phyloP scores from a whole-genome alignment of 2,797 vertebrate genomes.

The Danio aesculapii region DNA sequence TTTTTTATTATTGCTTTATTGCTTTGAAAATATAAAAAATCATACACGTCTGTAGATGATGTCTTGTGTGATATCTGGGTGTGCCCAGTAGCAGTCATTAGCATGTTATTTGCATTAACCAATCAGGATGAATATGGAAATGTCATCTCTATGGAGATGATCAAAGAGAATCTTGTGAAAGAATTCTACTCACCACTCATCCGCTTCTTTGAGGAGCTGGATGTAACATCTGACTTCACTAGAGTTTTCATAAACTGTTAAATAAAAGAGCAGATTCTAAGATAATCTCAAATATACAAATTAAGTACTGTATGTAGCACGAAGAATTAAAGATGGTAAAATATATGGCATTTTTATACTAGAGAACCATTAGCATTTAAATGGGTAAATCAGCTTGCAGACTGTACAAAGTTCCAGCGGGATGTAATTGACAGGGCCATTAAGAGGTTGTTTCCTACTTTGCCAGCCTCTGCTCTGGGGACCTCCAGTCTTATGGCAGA shows the following conservation, averaged over 20 bases:
- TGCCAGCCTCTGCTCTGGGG: constrained; percentile 3
- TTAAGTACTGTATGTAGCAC: not conserved
- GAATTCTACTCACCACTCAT: not conserved
- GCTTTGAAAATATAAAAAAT: not conserved
- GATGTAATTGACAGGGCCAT: not conserved
- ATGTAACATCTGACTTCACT: not conserved
- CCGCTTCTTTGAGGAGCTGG: not conserved
- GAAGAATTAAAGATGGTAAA: no score
- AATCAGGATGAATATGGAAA: not conserved
- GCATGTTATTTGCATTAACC: constrained; percentile 25
- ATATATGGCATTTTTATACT: not conserved
- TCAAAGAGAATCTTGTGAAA: constrained; percentile 5
- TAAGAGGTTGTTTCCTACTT: constrained; percentile 19
- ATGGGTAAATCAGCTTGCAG: not conserved
- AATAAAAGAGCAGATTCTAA: not conserved
- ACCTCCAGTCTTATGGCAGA: not conserved
- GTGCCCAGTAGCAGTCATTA: constrained; percentile 14
- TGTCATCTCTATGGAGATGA: constrained; percentile 27
- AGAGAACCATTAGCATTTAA: not conserved
- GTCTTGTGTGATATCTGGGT: not conserved
- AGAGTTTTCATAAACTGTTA: not conserved
- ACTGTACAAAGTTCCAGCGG: not conserved
- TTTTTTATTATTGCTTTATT: no score
- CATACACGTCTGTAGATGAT: not conserved
- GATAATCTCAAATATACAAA: not conserved